Evolutionary conservation across 2,113 vertebrate genomes (phyloP).

Genomic region (Polypterus senegalus): DNA sequence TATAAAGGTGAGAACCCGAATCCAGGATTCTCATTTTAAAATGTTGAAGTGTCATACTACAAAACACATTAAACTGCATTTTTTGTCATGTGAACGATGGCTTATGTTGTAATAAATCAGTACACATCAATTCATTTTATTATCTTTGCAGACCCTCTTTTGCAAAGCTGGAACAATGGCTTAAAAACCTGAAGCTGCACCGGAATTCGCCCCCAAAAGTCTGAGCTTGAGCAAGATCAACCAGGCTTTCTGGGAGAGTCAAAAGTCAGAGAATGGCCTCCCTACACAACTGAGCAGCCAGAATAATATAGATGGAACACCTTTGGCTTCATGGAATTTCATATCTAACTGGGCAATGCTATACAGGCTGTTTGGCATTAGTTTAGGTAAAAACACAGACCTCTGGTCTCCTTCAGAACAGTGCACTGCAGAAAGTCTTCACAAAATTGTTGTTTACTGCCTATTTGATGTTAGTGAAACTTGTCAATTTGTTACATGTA

Average conservation of each 20-base stretch:
- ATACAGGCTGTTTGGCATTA: neutral
- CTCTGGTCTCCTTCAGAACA: too few species aligned
- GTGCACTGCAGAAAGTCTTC: too few species aligned
- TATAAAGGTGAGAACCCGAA: too few species aligned
- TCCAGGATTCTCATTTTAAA: too few species aligned
- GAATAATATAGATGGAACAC: conserved; percentile 30
- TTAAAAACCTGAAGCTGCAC: conserved; percentile 83
- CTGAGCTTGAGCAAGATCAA: conserved; percentile 78
- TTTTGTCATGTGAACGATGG: too few species aligned
- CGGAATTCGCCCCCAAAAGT: conserved; percentile 68
- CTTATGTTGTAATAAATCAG: too few species aligned
- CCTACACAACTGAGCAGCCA: conserved; percentile 55
- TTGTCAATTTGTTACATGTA: too few species aligned
- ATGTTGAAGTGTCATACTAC: too few species aligned
- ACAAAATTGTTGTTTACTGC: too few species aligned
- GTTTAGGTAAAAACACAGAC: too few species aligned
- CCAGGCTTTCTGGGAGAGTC: conserved; percentile 64
- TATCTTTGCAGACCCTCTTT: conserved; percentile 64
- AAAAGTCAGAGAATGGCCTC: conserved; percentile 57
- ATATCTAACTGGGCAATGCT: neutral
- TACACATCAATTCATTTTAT: conserved; percentile 6
- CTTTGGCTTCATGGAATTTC: neutral
- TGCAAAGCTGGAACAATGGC: conserved; percentile 79
- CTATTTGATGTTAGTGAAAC: too few species aligned
- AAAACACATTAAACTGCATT: too few species aligned